Conservation (phyloP, 2,113 vertebrate genomes). For the Tympanuchus pallidicinctus region DNA sequence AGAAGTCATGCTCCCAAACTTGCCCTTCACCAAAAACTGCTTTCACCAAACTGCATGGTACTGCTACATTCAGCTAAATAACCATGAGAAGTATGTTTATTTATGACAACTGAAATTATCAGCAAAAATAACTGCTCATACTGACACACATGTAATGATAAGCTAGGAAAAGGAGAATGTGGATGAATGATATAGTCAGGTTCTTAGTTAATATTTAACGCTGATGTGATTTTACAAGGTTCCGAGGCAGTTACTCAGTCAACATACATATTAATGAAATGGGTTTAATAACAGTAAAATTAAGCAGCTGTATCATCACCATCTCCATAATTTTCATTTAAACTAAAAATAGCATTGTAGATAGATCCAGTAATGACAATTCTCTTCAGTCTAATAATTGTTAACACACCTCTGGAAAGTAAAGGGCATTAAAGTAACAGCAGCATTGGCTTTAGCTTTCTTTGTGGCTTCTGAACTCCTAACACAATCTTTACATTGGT, state of each 20-base stretch:
- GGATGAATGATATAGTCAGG: slow-evolving; percentile 25
- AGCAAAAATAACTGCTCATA: slow-evolving; percentile 3
- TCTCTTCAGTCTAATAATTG: slow-evolving; percentile 28
- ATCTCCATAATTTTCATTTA: slow-evolving; percentile 19
- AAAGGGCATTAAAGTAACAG: neutral
- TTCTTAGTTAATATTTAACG: slow-evolving; percentile 76
- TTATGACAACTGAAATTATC: slow-evolving; percentile 59
- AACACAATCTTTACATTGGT: neutral
- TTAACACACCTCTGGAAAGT: slow-evolving; percentile 41
- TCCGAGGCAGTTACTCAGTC: slow-evolving; percentile 55
- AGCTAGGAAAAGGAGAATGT: slow-evolving; percentile 58
- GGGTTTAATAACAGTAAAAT: slow-evolving; percentile 58
- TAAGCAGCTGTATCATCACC: slow-evolving; percentile 41
- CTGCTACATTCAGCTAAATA: slow-evolving; percentile 11
- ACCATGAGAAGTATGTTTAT: slow-evolving; percentile 27
- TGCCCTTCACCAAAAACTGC: neutral
- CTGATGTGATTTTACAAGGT: slow-evolving; percentile 71
- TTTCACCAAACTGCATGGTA: neutral
- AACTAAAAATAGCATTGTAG: slow-evolving; percentile 4
- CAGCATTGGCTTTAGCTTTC: neutral
- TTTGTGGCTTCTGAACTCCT: neutral
- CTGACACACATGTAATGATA: slow-evolving; percentile 29
- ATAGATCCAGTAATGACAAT: slow-evolving; percentile 14
- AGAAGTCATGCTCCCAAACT: neutral
- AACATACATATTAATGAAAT: slow-evolving; percentile 48